phyloP scores from a whole-genome alignment of 2,888 invertebrate species.

The Pelosia muscerda region DNA sequence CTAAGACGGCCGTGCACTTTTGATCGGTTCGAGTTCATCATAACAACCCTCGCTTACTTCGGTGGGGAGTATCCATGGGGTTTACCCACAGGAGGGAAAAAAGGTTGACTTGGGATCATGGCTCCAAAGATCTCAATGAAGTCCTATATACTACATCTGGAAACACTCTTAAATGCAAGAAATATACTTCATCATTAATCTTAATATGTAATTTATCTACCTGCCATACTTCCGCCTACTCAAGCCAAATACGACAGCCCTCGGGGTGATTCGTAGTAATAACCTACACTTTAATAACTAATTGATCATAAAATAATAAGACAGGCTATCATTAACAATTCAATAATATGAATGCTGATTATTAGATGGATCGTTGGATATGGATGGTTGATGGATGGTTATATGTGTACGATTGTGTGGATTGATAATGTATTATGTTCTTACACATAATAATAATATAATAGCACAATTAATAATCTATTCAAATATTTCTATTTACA shows the following conservation, averaged over 20 bases:
- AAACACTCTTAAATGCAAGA: too few species aligned
- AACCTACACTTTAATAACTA: conserved; percentile 1
- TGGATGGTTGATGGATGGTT: background rate
- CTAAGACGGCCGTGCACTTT: too few species aligned
- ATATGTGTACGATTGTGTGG: background rate
- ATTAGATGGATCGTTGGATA: background rate
- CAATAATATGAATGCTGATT: conserved; percentile 7
- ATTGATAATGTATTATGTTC: background rate
- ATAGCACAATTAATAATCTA: background rate
- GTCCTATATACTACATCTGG: too few species aligned
- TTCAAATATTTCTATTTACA: too few species aligned
- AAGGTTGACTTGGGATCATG: too few species aligned
- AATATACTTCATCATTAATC: background rate
- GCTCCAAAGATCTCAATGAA: too few species aligned
- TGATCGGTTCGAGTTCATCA: too few species aligned
- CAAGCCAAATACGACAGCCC: background rate
- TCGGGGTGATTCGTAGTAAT: background rate
- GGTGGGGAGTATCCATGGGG: too few species aligned
- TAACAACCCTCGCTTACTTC: too few species aligned
- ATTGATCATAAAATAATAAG: conserved; percentile 18
- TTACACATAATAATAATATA: background rate
- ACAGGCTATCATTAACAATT: conserved; percentile 8
- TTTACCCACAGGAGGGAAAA: too few species aligned
- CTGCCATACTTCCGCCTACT: background rate
- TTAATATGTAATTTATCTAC: background rate